Conservation (phyloP, 1,140 invertebrate genomes). For the Caenorhabditis remanei region DNA sequence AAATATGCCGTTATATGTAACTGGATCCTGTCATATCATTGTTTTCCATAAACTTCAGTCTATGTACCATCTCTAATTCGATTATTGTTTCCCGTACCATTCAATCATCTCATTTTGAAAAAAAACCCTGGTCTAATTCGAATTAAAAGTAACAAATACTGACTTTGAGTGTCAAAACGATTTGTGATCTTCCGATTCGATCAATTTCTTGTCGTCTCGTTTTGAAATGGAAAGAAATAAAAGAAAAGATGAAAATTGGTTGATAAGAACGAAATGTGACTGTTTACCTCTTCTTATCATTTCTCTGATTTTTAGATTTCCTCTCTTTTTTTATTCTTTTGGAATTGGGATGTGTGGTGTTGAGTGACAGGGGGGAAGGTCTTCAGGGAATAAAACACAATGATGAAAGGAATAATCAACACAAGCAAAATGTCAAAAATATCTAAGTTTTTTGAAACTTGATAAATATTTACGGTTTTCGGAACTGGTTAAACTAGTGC, state of each 20-base stretch:
- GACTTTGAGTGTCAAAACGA: neutral
- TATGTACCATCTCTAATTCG: neutral
- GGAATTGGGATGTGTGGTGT: neutral
- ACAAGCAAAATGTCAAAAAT: too few species aligned
- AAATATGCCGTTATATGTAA: neutral
- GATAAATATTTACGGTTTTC: too few species aligned
- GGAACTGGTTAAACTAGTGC: too few species aligned
- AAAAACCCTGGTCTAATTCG: too few species aligned
- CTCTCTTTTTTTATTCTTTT: neutral
- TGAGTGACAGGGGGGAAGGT: neutral
- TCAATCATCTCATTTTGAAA: neutral
- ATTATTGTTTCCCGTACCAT: neutral
- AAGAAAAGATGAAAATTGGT: neutral
- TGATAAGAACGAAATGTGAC: neutral
- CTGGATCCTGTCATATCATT: neutral
- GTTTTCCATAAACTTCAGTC: neutral
- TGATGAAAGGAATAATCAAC: neutral
- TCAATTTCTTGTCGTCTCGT: neutral
- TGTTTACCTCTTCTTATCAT: neutral
- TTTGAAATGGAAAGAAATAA: neutral
- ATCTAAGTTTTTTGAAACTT: too few species aligned
- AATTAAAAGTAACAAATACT: neutral
- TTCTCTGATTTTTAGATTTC: slow-evolving; percentile 21
- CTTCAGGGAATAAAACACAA: too few species aligned
- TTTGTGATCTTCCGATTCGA: slow-evolving; percentile 8